phyloP scores from a whole-genome alignment of 2,888 invertebrate species.

The Xestia c-nigrum region DNA sequence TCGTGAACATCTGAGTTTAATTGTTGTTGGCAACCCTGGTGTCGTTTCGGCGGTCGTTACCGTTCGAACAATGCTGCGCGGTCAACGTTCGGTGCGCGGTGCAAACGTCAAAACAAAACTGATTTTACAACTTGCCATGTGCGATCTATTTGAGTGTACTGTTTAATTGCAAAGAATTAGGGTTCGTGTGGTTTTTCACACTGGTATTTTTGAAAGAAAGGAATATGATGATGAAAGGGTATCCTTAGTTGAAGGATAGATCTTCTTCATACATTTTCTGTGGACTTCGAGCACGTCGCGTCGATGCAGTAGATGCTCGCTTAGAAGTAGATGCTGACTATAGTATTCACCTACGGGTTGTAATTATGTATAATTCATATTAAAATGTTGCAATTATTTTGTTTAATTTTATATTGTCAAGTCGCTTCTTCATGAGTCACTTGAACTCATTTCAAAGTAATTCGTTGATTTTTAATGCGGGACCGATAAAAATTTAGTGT shows the following conservation, averaged over 20 bases:
- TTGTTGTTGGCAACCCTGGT: slow-evolving; percentile 72
- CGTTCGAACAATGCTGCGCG: slow-evolving; percentile 67
- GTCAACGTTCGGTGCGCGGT: slow-evolving; percentile 60
- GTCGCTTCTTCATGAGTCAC: slow-evolving; percentile 25
- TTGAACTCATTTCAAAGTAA: slow-evolving; percentile 52
- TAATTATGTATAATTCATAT: not conserved
- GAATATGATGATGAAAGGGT: not conserved
- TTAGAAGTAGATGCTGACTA: not conserved
- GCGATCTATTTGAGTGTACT: slow-evolving; percentile 50
- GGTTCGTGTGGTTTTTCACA: slow-evolving; percentile 30
- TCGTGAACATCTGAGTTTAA: slow-evolving; percentile 67
- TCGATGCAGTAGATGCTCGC: not conserved
- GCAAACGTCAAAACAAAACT: slow-evolving; percentile 67
- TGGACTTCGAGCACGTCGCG: not conserved
- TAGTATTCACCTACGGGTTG: not conserved
- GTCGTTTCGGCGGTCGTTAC: slow-evolving; percentile 70
- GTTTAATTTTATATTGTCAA: slow-evolving; percentile 14
- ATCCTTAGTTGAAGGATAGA: not conserved
- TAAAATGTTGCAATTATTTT: not conserved
- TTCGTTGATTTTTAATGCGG: slow-evolving; percentile 45
- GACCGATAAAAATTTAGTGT: slow-evolving; percentile 55
- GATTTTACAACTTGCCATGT: slow-evolving; percentile 67
- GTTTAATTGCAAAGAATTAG: slow-evolving; percentile 57
- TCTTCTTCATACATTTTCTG: not conserved
- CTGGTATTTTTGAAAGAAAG: not conserved